Percentiles rank a stretch among this genome's conserved stretches.
These are phyloP conservation scores for Cantharis lateralis DNA, from an alignment of 2,888 invertebrate species.

Conservation along the genomic window DNA sequence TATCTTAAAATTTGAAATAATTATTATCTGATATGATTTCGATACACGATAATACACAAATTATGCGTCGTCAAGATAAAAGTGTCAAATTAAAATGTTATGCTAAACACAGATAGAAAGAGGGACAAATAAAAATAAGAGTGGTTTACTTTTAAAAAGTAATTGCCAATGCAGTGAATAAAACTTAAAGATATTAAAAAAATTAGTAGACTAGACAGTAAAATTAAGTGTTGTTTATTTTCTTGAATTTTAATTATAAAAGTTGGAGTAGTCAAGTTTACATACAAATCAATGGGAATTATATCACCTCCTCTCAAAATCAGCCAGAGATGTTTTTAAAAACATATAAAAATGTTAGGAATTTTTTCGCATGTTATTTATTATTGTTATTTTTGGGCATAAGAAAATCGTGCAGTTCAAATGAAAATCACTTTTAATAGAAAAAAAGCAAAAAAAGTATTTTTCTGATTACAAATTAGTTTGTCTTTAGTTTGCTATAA, in stretches of 20 bases:
- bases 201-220: background rate
- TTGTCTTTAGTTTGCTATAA: background rate
- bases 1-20: background rate
- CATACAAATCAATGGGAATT: too few species aligned
- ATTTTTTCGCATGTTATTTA: background rate
- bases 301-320: too few species aligned
- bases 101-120: background rate
- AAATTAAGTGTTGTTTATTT: background rate
- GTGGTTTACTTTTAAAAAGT: background rate
- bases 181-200: background rate
- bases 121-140: background rate
- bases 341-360: background rate
- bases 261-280: too few species aligned
- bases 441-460: background rate
- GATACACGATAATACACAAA: background rate
- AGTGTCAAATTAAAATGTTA: background rate
- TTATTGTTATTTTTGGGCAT: background rate
- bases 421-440: too few species aligned
- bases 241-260: too few species aligned
- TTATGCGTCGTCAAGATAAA: background rate
- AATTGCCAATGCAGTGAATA: background rate
- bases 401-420: background rate
- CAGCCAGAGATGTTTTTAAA: too few species aligned
- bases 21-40: background rate
- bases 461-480: background rate